These are phyloP conservation scores for Hydraecia micacea DNA, from an alignment of 2,888 invertebrate species.

Conservation along the genomic window DNA sequence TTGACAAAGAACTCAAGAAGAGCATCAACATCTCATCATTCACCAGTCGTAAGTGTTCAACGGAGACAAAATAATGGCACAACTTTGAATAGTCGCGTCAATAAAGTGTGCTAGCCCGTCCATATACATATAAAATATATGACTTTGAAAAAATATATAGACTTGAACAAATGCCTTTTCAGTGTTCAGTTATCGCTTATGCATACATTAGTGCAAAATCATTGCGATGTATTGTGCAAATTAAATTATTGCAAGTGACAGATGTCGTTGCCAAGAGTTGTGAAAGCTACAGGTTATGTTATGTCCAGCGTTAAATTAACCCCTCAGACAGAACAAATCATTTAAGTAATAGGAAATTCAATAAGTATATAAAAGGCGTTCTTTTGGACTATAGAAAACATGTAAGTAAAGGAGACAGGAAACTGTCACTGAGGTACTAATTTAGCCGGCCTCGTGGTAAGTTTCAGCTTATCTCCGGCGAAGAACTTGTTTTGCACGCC, in stretches of 20 bases:
- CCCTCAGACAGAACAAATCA: neutral
- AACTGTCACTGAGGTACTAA: constrained; percentile 87
- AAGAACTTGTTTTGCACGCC: constrained; percentile 88
- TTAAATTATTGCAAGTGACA: neutral
- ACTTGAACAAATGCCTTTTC: constrained; percentile 5
- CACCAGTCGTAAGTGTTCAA: constrained; percentile 1
- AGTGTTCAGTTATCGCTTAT: neutral
- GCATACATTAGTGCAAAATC: neutral
- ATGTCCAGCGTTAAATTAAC: neutral
- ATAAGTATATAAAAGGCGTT: constrained; percentile 52
- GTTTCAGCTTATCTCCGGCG: constrained; percentile 86
- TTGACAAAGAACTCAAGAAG: neutral
- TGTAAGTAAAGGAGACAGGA: constrained; percentile 82
- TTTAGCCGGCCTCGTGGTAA: constrained; percentile 84
- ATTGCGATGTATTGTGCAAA: neutral
- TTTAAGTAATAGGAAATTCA: constrained; percentile 41
- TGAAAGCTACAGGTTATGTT: constrained; percentile 10
- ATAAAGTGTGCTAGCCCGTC: neutral
- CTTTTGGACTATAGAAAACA: constrained; percentile 70
- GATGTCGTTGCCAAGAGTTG: neutral
- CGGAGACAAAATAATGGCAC: constrained; percentile 23
- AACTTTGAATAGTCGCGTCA: constrained; percentile 4
- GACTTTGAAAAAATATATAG: constrained; percentile 5
- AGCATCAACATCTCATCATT: constrained; percentile 17
- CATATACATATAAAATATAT: neutral